Base-by-base conservation (phyloP, 37 sponge, comb jelly and placozoan genomes). In the Crambe crambe region DNA sequence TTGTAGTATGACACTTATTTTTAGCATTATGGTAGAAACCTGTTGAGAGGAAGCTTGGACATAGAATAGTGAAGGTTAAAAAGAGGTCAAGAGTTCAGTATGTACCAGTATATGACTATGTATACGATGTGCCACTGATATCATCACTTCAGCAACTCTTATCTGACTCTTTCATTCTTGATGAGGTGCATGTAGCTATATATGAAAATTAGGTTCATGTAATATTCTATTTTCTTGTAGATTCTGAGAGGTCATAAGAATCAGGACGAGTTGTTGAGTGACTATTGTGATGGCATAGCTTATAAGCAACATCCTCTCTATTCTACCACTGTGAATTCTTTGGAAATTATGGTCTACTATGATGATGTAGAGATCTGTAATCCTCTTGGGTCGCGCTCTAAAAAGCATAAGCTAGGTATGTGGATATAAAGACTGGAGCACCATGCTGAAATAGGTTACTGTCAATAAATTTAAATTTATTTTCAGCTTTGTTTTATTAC, bases 321-420 rank as follows among this genome's bases (percentile, higher is more conserved):
- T 35, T 35, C 26, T 20, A 38, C 35, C 0, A 70, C 79, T 44
- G 34, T 41, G 3, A 54, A 62, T 35, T 78, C 80, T 39, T 47
- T 89, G 47, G 80, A 89, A 66, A 75, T 89, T 35, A 66, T 68
- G 61, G 41, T 84, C 41, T 89, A 84, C 39, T 89, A 80, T 68
- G 90, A 83, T 80, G 85, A 89, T 9, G 32, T 83, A n/a, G 89
- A 89, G 68, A 61, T 89, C 2, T 79, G 80, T 61, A 89, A 89
- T 73, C 90, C 85, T 34, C 58, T 84, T 21, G 90, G 90, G 2
- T 71, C 51, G 31, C 3, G 51, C 6, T 6, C 83, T 1, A 79
- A 43, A 23, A 82, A 74, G 43, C 90, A 89, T 63, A 89, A 89
- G 41, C 70, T 89, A 26, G 84, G 85, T 89, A 80, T 42, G 75